Evolutionary conservation across 2,113 vertebrate species (phyloP).

Genomic region (Pseudopodoces humilis): DNA sequence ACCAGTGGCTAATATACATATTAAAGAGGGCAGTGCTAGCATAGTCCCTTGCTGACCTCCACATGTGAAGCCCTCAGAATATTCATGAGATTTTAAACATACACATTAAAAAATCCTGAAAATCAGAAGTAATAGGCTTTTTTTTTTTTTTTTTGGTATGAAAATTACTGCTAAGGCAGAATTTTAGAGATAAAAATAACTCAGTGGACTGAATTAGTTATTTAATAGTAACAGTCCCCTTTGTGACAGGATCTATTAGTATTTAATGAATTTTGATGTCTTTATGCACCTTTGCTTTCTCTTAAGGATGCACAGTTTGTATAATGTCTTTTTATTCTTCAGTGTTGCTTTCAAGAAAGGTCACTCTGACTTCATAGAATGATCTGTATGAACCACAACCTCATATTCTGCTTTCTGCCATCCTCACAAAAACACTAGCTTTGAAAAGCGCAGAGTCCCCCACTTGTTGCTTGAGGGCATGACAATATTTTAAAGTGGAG

Average conservation of each 20-base stretch:
- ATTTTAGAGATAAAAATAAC: slow-evolving; percentile 11
- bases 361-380: background rate
- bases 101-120: background rate
- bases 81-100: slow-evolving; percentile 17
- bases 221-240: background rate
- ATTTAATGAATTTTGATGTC: background rate
- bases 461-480: background rate
- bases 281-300: background rate
- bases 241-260: background rate
- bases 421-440: background rate
- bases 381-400: background rate
- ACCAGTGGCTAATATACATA: slow-evolving; percentile 55
- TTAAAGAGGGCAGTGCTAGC: slow-evolving; percentile 44
- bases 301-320: background rate
- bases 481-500: background rate
- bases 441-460: background rate
- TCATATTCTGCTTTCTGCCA: background rate
- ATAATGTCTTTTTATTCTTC: background rate
- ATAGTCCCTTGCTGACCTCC: slow-evolving; percentile 46
- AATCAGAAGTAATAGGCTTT: background rate
- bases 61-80: slow-evolving; percentile 20
- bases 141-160: background rate
- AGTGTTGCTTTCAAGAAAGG: background rate
- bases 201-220: background rate
- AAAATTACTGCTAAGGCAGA: background rate